phyloP scores from a whole-genome alignment of 2,888 invertebrate genomes.

The Synanthedon andrenaeformis region DNA sequence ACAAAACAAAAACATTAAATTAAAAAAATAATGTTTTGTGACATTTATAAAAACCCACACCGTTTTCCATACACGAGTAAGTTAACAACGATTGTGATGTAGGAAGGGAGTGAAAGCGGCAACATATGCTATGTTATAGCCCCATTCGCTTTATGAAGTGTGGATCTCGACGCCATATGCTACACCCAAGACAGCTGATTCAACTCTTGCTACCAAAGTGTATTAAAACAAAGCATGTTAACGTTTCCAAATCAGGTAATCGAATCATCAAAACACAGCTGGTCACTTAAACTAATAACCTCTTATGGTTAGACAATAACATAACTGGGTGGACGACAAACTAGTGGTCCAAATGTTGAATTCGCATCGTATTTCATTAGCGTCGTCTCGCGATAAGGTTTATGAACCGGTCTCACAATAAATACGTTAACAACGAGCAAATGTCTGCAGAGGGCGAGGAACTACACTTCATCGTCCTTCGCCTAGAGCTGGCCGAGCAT shows the following conservation, averaged over 20 bases:
- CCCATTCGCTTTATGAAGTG: constrained; percentile 61
- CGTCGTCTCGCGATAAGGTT: not conserved
- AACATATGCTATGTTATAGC: constrained; percentile 64
- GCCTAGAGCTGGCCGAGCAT: constrained; percentile 55
- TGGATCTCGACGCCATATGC: constrained; percentile 62
- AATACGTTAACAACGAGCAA: not conserved
- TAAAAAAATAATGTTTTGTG: too few relatives aligned
- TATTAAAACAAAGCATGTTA: not conserved
- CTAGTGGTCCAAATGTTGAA: not conserved
- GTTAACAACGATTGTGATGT: constrained; percentile 49
- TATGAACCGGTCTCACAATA: not conserved
- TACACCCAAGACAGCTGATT: constrained; percentile 49
- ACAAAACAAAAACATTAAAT: too few relatives aligned
- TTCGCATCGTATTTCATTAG: not conserved
- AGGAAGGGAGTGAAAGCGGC: constrained; percentile 57
- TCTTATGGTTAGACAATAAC: not conserved
- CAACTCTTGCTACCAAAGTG: constrained; percentile 19
- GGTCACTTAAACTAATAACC: not conserved
- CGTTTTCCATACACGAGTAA: constrained; percentile 8
- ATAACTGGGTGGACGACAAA: not conserved
- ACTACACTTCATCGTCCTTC: constrained; percentile 56
- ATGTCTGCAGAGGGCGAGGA: constrained; percentile 34
- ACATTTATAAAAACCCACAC: not conserved
- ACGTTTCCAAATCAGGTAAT: not conserved
- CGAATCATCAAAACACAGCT: not conserved